Percentiles rank a stretch among this genome's conserved stretches.
Conservation (phyloP, 1,140 invertebrate genomes). For the Lasaia peninsularis region DNA sequence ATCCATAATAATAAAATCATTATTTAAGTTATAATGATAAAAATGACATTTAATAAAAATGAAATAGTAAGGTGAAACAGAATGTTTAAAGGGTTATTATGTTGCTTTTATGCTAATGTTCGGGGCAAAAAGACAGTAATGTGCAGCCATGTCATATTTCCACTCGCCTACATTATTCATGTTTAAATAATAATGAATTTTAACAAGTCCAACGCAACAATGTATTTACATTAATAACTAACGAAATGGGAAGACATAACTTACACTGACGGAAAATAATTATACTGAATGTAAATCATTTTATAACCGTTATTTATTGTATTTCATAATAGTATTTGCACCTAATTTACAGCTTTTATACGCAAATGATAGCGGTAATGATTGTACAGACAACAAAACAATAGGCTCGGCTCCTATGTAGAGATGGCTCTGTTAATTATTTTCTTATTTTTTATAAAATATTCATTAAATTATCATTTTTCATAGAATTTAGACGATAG, state of each 20-base stretch:
- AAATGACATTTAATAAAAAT: not conserved
- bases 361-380: not conserved
- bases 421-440: too few relatives aligned
- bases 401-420: too few relatives aligned
- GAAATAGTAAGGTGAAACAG: not conserved
- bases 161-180: conserved; percentile 22
- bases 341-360: not conserved
- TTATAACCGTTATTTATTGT: not conserved
- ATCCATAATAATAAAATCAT: not conserved
- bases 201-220: conserved; percentile 16
- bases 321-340: not conserved
- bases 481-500: too few relatives aligned
- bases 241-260: conserved; percentile 15
- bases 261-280: conserved; percentile 3
- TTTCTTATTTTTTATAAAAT: too few relatives aligned
- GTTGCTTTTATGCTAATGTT: not conserved
- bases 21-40: not conserved
- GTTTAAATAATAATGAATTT: conserved; percentile 28
- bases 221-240: conserved; percentile 18
- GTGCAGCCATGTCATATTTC: conserved; percentile 22
- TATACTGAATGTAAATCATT: not conserved
- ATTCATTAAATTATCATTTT: too few relatives aligned
- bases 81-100: not conserved
- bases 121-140: conserved; percentile 14
- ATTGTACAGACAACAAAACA: not conserved